Evolutionary conservation across 2,888 invertebrate genomes (phyloP), one percentile per base, ranked within the genome.

Genomic region (Drosophila mulleri): DNA sequence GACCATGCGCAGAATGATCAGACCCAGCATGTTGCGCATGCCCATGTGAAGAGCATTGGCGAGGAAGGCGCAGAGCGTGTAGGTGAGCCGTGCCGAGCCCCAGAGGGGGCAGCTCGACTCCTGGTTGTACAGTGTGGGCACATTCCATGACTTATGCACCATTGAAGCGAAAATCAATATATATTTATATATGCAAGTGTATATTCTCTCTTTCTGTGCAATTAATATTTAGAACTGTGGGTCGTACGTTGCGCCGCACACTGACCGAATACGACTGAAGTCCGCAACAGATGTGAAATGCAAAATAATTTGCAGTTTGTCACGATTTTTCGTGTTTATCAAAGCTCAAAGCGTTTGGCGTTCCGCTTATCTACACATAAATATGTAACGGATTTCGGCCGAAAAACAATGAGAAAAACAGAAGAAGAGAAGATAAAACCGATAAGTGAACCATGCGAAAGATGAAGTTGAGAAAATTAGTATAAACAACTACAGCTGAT

Each of bases 1-100:
- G 18, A 94, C 94, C 94, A 94, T 94, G 79, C 94, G 94, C 5
- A 94, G 92, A 54, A 94, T 93, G 6, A 94, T 93, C 72, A 94
- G 93, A 75, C 94, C 94, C 45, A 94, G 91, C 83, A 94, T 94
- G 63, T 94, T 93, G 11, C 94, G 91, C 88, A 94, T 90, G 50
- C 91, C 85, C 52, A 93, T 83, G 5, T 93, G 92, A 16, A 90
- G 78, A 8, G 92, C 73, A 71, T 92, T 91, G 12, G 91, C 81
- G 3, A 92, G 14, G 44, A 93, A 92, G 23, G 92, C 91, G 63
- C 93, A 92, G 2, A 93, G 58, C 11, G 93, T 90, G 50, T 91
- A 92, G 3, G 90, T 88, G 16, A 93, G 75, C 6, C 93, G 90
- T 8, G 90, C 93, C 1, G 93, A 93, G 6, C 91, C 90, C 88